These are phyloP conservation scores for Rhyacichthys aspro DNA, from an alignment of 2,797 vertebrate genomes.

Conservation along the genomic window DNA sequence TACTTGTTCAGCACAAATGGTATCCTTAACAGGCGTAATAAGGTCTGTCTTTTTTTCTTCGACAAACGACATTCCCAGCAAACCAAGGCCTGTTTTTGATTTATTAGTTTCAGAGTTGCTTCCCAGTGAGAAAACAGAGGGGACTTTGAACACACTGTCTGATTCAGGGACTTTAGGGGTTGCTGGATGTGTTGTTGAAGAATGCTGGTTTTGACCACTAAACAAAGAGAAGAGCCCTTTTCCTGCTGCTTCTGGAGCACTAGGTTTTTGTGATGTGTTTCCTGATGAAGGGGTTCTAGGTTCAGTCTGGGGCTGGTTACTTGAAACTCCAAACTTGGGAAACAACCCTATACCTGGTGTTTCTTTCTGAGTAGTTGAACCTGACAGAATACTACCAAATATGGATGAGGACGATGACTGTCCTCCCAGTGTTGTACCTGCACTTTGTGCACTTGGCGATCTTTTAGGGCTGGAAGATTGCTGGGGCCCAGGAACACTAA, in stretches of 20 bases:
- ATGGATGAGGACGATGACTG: conserved; percentile 62
- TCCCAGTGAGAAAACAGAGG: conserved; percentile 75
- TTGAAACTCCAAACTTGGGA: conserved; percentile 73
- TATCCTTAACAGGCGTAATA: conserved; percentile 23
- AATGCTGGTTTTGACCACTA: conserved; percentile 61
- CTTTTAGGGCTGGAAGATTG: conserved; percentile 59
- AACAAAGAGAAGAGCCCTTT: conserved; percentile 71
- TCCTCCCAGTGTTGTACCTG: conserved; percentile 39
- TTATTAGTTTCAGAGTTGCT: conserved; percentile 74
- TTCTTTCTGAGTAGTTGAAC: conserved; percentile 66
- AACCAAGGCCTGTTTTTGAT: conserved; percentile 73
- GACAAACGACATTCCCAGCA: conserved; percentile 73
- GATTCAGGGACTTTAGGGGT: conserved; percentile 61
- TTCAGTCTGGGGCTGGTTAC: conserved; percentile 53
- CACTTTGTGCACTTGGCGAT: conserved; percentile 20
- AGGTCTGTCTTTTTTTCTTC: conserved; percentile 63
- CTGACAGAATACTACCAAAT: conserved; percentile 68
- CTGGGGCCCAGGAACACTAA: conserved; percentile 69
- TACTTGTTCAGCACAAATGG: conserved; percentile 16
- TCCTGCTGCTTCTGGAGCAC: conserved; percentile 48
- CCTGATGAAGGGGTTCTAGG: conserved; percentile 36
- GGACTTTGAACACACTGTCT: conserved; percentile 73
- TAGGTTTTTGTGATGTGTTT: conserved; percentile 37
- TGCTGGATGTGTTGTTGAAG: conserved; percentile 30
- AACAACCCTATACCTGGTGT: conserved; percentile 68